Evolutionary conservation across 35 echinoderm and acorn worm genomes (phyloP), one percentile per base, ranked within the genome.

Genomic region (Holothuria glaberrima): DNA sequence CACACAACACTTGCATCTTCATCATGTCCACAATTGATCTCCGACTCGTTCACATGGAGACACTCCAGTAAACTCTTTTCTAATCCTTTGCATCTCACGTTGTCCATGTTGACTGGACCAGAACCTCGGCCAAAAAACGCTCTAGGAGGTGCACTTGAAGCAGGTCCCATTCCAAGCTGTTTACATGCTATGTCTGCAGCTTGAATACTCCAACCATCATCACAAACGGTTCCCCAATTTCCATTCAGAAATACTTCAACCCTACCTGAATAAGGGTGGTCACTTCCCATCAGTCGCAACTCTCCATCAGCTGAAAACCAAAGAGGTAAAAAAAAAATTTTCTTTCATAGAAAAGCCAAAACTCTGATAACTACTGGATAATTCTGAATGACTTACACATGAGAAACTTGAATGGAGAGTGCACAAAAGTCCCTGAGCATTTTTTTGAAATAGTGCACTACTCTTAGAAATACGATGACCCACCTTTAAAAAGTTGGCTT

Each of bases 101-200:
- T 34, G 30, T 86, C 82, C 9, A 86, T 30, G 17, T 60, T 56
- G 17, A 86, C 38, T 9, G 24, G 22, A 34, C 82, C 82, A 34
- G 82, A 32, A 6, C 82, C 82, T 86, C 65, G 48, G 4, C 82
- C 82, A 45, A 86, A 86, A 86, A 60, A 34, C 0, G 82, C 82
- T 27, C 54, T 62, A 5, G 57, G 82, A 30, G 58, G 59, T 31
- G 82, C 82, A 14, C 31, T 28, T 13, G 32, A 34, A 14, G 82
- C 82, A 32, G 57, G 57, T 12, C 82, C 82, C 18, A 86, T 30
- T 22, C 82, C 58, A 24, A 86, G 82, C 30, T 59, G 79, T 38
- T 33, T 48, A 38, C 79, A 83, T 16, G 50, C 52, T 18, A 83
- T 38, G 14, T 61, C 58, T 22, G 82, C 82, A 30, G 58, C 82